Base-by-base conservation (phyloP, 1,140 invertebrate genomes). In the Monochamus saltuarius region DNA sequence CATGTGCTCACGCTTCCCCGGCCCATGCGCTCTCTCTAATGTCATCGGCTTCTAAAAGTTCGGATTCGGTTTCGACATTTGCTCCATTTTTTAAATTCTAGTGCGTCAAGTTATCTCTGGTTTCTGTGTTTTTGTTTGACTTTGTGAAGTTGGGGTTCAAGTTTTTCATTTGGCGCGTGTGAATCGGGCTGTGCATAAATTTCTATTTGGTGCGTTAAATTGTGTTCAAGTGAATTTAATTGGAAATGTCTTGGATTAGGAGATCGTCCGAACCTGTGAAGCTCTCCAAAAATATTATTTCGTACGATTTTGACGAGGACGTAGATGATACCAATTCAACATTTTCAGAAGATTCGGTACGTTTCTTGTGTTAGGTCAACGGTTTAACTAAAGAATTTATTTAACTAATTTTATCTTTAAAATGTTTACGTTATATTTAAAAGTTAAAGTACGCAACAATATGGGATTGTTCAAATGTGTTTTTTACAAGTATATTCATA, bases 281-380 rank as follows among this genome's bases (percentile, higher is more conserved):
- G 6, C 22, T 29, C 2, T 29, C 22, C 22, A 29, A 29, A 29
- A 29, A 6, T 29, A 29, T 29, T 29, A 29, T 29, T 29, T 29
- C n/a, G 10, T 57, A 52, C 36, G 65, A 61, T 4, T 54, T 42
- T 38, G 29, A 59, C 36, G 19, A 43, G 22, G 52, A 66, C 51
- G 51, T 47, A 19, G 64, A 65, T 45, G 64, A 66, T 22, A 57
- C 22, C 11, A 46, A 58, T n/a, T 66, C 64, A 3, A 66, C 50
- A 22, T 63, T 63, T 52, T 68, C 67, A 8, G 64, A 68, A 35
- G 67, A 68, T 54, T 68, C 67, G 61, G 67, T 68, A 68, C 45
- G 64, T 40, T 29, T 29, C 6, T 29, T 29, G 2, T 6, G n/a
- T n/a, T n/a, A n/a, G n/a, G n/a, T n/a, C n/a, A n/a, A n/a, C n/a